Evolutionary conservation across 2,888 invertebrate genomes (phyloP), one percentile per base, ranked within the genome.

Genomic region (Xanthorhoe spadicearia): DNA sequence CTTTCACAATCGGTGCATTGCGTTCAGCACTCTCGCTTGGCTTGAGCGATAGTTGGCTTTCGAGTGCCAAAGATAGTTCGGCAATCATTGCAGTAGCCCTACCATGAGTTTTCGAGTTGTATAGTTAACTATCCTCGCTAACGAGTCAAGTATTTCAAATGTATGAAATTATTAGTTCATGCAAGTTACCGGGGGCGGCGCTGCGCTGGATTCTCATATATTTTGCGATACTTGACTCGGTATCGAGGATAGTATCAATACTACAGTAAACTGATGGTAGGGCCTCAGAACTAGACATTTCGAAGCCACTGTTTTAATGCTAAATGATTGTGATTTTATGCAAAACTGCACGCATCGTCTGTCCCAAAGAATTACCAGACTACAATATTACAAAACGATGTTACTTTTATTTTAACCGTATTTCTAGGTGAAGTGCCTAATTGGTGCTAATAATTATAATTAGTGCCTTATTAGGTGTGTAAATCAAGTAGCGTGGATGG

Each of bases 1-100:
- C 78, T 79, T 85, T 83, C 72, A 66, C 71, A 73, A 77, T 73
- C 79, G 81, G 73, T 81, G 83, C 85, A 83, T 72, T 83, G 82
- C 80, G 78, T 74, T 78, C 66, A 66, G 69, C 78, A 72, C 71
- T 71, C 70, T 68, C 70, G 69, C 69, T 69, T 70, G 64, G 51
- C 59, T 53, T 57, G 19, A 19, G 57, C 19, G 63, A 15, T 49
- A 48, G 48, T 58, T 49, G 13, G 17, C 32, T 50, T 61, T 23
- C 54, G 17, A 61, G 49, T 62, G 23, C 35, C 61, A 50, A 32
- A 35, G n/a, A 28, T 13, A 60, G 23, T 43, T 49, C 38, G 19
- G 55, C 55, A 59, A 51, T 38, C 9, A 35, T 58, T 58, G 17
- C 48, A 13, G 48, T 2, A n/a, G n/a, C n/a, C n/a, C n/a, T n/a